A percentile compares a stretch with the other conserved stretches of the same genome.
phyloP scores from a whole-genome alignment of 2,113 vertebrate species.

The Sterrhoptilus dennistouni region DNA sequence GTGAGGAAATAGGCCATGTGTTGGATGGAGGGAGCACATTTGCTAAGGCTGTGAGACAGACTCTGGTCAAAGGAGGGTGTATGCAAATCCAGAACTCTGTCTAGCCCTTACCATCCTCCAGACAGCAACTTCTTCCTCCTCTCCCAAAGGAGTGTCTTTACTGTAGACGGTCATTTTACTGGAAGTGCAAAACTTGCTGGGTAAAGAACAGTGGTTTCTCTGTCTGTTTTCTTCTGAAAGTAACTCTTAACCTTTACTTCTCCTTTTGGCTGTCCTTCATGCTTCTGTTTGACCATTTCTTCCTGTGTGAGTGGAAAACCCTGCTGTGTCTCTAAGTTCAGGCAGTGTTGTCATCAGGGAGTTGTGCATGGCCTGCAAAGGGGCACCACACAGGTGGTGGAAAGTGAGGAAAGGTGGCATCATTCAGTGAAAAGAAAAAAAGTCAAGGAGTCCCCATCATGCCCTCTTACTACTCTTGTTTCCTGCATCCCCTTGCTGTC shows the following conservation, averaged over 20 bases:
- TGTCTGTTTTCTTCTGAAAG: background rate
- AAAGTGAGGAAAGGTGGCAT: background rate
- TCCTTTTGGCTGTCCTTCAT: background rate
- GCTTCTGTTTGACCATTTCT: background rate
- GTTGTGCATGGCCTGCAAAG: background rate
- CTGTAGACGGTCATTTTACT: background rate
- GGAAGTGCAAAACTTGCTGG: background rate
- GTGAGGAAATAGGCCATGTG: background rate
- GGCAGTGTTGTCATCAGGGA: background rate
- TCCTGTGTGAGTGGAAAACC: background rate
- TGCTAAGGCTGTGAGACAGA: background rate
- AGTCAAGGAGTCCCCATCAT: background rate
- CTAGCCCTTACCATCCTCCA: background rate
- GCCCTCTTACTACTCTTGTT: background rate
- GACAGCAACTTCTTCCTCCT: background rate
- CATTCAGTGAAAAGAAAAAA: background rate
- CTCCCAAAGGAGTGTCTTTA: background rate
- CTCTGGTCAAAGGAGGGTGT: background rate
- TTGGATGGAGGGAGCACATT: background rate
- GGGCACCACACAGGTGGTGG: background rate
- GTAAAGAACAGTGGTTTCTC: background rate
- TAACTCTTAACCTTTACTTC: background rate
- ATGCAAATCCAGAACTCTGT: background rate
- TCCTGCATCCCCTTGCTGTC: background rate
- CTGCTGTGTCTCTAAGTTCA: background rate